Percentiles rank a stretch among this genome's conserved stretches.
These are phyloP conservation scores for Phrynocephalus vlangalii DNA, from an alignment of 2,797 vertebrate genomes.

Conservation along the genomic window DNA sequence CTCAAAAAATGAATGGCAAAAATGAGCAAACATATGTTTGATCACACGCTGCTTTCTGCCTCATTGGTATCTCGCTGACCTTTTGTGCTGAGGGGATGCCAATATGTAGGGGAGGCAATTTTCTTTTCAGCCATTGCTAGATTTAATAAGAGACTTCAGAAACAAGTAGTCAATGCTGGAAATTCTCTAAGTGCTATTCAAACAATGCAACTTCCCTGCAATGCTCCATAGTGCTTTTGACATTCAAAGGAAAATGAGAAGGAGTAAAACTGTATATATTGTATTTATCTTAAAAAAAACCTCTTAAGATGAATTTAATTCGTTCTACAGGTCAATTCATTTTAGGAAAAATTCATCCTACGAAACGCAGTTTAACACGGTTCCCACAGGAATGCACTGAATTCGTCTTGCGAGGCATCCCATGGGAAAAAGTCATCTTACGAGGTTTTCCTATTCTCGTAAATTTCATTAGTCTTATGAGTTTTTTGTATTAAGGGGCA, in stretches of 20 bases:
- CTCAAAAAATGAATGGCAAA: slow-evolving; percentile 40
- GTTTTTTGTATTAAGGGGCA: no score
- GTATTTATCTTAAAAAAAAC: neutral
- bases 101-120: slow-evolving; percentile 63
- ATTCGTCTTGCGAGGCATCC: no score
- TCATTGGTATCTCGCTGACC: slow-evolving; percentile 62
- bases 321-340: no score
- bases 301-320: no score
- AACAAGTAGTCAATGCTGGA: slow-evolving; percentile 41
- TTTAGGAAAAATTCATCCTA: no score
- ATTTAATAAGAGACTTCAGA: slow-evolving; percentile 57
- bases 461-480: no score
- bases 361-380: no score
- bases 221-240: slow-evolving; percentile 24
- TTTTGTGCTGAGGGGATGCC: slow-evolving; percentile 64
- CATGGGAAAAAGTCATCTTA: no score
- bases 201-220: slow-evolving; percentile 5
- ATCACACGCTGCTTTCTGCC: slow-evolving; percentile 61
- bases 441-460: no score
- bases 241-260: slow-evolving; percentile 19
- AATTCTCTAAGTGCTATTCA: slow-evolving; percentile 51
- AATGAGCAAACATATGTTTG: slow-evolving; percentile 63
- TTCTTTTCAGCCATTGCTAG: slow-evolving; percentile 60
- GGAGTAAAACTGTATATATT: slow-evolving; percentile 26
- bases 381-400: no score